Evolutionary conservation across 1,140 invertebrate genomes (phyloP), one percentile per base, ranked within the genome.

Genomic region (Hylyphantes graminicola): DNA sequence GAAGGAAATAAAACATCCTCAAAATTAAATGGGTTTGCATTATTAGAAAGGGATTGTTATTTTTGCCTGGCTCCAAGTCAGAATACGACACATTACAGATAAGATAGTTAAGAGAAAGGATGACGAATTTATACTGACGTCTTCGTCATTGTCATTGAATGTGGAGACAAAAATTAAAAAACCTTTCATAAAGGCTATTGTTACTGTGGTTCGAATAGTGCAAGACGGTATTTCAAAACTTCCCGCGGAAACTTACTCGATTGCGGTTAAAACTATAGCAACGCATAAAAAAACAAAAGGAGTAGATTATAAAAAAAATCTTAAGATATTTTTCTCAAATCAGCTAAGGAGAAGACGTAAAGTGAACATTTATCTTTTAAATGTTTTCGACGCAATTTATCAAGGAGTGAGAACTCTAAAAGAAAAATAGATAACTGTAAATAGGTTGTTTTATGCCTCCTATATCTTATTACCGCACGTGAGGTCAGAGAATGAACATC

Each of bases 311-410:
- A 17, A 61, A 0, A 61, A 61, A 17, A 61, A 35, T n/a, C 35
- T 35, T 35, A 35, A 35, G 35, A 35, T 35, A 35, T 35, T 35
- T 35, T 70, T 15, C 21, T 17, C 50, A 70, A 53, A 70, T 51
- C 50, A 70, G 7, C 68, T 54, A 13, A 53, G 54, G 50, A 70
- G 17, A 35, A 70, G 68, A 51, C 53, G 68, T 53, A n/a, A 53
- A 70, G 74, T 51, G 63, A 76, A 64, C 12, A 53, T 80, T 80
- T 80, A 70, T 80, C 78, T 80, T 70, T 10, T 7, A n/a, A 80
- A 50, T 70, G 54, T 70, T 70, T 59, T 59, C 65, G 0, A 7
- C 53, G 12, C 54, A 80, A 70, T 80, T 70, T 78, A 78, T 78
- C 76, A 67, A 78, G 21, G 19, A 35, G 35, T 35, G 35, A 35